Percentiles rank a stretch among this genome's conserved stretches.
These are phyloP conservation scores for Tonatia bakeri DNA, from an alignment of 2,113 vertebrate species.

Conservation along the genomic window DNA sequence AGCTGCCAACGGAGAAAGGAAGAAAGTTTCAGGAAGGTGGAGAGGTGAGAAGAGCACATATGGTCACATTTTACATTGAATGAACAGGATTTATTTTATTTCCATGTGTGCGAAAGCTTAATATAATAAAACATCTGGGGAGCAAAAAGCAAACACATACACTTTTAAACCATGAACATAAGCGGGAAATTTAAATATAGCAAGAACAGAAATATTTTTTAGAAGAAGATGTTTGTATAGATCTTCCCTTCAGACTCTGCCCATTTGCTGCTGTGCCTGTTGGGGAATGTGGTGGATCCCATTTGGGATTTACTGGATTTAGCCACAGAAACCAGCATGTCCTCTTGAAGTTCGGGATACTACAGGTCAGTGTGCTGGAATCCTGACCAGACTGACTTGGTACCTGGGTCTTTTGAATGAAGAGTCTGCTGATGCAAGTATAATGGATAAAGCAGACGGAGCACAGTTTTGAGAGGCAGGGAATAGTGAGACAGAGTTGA, in stretches of 20 bases:
- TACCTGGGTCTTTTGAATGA: background rate
- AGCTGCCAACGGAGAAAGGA: background rate
- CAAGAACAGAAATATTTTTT: background rate
- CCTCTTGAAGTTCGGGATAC: background rate
- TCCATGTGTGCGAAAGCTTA: background rate
- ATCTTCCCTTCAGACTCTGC: background rate
- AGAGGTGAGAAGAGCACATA: background rate
- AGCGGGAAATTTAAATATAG: background rate
- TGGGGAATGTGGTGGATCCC: background rate
- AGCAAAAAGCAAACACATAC: background rate
- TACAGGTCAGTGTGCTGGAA: background rate
- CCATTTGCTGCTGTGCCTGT: background rate
- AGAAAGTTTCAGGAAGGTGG: background rate
- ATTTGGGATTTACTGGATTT: background rate
- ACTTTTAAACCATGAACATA: background rate
- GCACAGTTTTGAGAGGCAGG: background rate
- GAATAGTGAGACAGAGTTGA: background rate
- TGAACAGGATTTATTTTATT: conserved; percentile 35
- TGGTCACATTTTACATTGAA: background rate
- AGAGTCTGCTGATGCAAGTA: background rate
- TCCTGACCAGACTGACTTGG: background rate
- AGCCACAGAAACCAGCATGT: background rate
- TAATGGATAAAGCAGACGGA: background rate
- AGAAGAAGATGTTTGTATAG: background rate
- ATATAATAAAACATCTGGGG: conserved; percentile 48